Conservation (phyloP, 1,140 invertebrate species). For the Myzus persicae region DNA sequence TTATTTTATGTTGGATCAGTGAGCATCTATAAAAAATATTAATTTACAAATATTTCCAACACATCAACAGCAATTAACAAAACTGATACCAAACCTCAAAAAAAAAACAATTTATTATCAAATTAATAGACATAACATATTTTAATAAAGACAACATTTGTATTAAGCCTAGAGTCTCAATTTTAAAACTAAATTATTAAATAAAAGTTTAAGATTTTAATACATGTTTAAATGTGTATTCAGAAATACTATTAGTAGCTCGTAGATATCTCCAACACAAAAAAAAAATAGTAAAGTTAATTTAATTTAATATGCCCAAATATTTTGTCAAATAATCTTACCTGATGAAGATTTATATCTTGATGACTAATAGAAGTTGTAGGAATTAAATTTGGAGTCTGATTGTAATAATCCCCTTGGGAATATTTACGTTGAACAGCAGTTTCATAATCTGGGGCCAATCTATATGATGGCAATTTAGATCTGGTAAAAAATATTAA, state of each 20-base stretch:
- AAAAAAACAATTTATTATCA: no score
- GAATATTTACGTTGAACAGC: slow-evolving; percentile 80
- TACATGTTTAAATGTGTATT: background rate
- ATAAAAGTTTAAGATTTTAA: background rate
- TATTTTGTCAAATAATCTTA: background rate
- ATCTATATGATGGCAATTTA: slow-evolving; percentile 86
- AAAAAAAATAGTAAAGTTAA: background rate
- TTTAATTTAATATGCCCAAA: background rate
- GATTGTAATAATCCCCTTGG: slow-evolving; percentile 59
- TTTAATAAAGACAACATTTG: no score
- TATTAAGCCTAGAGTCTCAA: no score
- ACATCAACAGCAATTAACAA: no score
- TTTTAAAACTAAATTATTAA: background rate
- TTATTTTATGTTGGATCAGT: background rate
- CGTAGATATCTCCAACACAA: background rate
- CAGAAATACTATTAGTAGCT: background rate
- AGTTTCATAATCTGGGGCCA: slow-evolving; percentile 92
- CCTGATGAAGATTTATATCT: slow-evolving; percentile 67
- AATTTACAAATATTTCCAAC: no score
- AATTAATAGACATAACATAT: no score
- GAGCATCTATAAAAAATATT: no score
- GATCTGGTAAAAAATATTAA: slow-evolving; percentile 65
- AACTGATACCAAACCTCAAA: no score
- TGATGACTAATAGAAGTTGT: slow-evolving; percentile 71
- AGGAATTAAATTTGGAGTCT: slow-evolving; percentile 57